A percentile compares a stretch with the other conserved stretches of the same genome.
phyloP scores from a whole-genome alignment of 2,888 invertebrate species.

The Kuschelorhynchus macadamiae region DNA sequence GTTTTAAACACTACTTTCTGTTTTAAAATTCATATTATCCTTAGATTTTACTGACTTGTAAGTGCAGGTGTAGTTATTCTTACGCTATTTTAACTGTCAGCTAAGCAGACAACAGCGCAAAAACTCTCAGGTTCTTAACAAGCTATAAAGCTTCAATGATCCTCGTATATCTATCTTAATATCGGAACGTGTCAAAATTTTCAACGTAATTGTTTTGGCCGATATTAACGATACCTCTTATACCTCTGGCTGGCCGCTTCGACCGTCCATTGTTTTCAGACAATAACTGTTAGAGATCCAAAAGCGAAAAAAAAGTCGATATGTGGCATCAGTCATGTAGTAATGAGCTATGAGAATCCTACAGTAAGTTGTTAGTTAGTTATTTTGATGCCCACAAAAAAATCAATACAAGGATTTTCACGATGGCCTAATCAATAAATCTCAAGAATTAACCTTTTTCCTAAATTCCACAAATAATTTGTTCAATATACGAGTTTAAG shows the following conservation, averaged over 20 bases:
- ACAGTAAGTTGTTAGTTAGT: constrained; percentile 6
- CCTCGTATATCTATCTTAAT: constrained; percentile 53
- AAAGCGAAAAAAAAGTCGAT: constrained; percentile 28
- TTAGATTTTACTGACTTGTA: no score
- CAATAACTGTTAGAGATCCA: constrained; percentile 32
- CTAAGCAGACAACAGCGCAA: background rate
- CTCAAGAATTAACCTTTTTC: background rate
- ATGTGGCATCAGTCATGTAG: constrained; percentile 39
- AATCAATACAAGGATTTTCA: no score
- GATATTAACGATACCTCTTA: constrained; percentile 42
- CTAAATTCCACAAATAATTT: background rate
- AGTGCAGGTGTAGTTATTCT: no score
- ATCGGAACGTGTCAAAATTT: constrained; percentile 55
- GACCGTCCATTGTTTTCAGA: constrained; percentile 43
- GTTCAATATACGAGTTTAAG: no score
- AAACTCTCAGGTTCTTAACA: constrained; percentile 29
- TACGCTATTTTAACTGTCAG: no score
- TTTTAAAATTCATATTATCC: no score
- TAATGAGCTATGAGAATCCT: constrained; percentile 18
- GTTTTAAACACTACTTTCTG: no score
- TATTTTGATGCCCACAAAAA: no score
- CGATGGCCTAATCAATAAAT: no score
- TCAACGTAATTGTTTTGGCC: constrained; percentile 40
- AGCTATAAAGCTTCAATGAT: constrained; percentile 23
- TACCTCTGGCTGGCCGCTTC: constrained; percentile 29